Evolutionary conservation across 2,888 invertebrate genomes (phyloP), one percentile per base, ranked within the genome.

Genomic region (Dolichopus griseipennis): DNA sequence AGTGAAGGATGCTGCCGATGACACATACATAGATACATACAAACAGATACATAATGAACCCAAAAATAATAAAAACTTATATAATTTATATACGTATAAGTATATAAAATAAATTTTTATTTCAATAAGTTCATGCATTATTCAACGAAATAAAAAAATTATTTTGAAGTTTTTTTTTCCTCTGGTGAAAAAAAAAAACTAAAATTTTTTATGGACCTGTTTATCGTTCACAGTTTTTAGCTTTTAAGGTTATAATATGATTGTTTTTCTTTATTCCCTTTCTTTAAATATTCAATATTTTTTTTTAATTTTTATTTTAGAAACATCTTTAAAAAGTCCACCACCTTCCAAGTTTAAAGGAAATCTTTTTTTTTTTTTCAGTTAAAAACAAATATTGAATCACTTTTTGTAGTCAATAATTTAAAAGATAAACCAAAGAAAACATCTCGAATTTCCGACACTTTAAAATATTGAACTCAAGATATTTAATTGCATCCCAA

Each of bases 171-270:
- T 2, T 27, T 27, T 27, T 27, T 27, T 27, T 27, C 5, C 5
- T 27, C 27, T 27, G 27, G 5, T 27, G 27, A 27, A 27, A 27
- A 52, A 52, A 9, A 52, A 52, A 52, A 15, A 52, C 2, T 12
- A 18, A 18, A n/a, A 52, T 52, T 52, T 52, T 52, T 52, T 52
- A 52, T 52, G 52, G 18, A 52, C 52, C 52, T 52, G 52, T 52
- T 52, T 52, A 52, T 52, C 52, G 52, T 52, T 52, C 52, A 52
- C 52, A 52, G 52, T 52, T 52, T 18, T 52, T 52, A 52, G 52
- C 18, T 52, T 52, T 52, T 52, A 52, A 52, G 18, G 52, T 52
- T 52, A 52, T n/a, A n/a, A n/a, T 52, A 18, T 52, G 41, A 41
- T 41, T 41, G 52, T 52, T 18, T 52, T 52, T 52, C 1, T 37